Base-by-base conservation (phyloP, 2,113 vertebrate genomes). In the Bujurquina vittata region DNA sequence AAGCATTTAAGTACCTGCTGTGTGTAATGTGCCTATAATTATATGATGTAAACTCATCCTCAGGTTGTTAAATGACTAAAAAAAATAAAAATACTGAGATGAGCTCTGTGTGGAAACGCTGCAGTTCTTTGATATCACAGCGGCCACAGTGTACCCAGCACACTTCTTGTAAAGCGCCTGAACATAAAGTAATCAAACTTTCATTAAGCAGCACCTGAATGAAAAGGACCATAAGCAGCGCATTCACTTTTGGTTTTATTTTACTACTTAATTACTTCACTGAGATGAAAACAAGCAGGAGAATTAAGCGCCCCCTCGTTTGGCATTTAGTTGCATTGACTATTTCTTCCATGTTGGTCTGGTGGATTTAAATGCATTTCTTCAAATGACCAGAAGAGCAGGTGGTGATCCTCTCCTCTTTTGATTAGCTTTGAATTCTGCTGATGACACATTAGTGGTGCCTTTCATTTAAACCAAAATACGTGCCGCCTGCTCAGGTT, bases 391-490 rank as follows among this genome's bases (percentile, higher is more conserved):
- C 18, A 59, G 35, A 52, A 40, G 31, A 57, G 20, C 35, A 60
- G 67, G 52, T 12, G 1, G 2, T 52, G n/a, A 54, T 59, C 65
- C 9, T 22, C 65, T 76, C 78, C 52, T 60, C 58, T 12, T 83
- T 74, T 84, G 37, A 84, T 83, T 79, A 57, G 33, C 22, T 43
- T 52, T 59, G 20, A 76, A 3, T 67, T 54, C 57, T 29, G 75
- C 85, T 67, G 76, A 88, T 79, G 65, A 73, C 67, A 86, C 74
- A 83, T 78, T 55, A n/a, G 46, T 23, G 49, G 4, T 55, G 69
- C 80, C 56, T 90, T 90, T 87, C 78, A 33, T 83, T 87, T 77
- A 54, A 73, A 65, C 31, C 54, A 69, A 87, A 82, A 79, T 18
- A n/a, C 56, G 43, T 52, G 31, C 43, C 23, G 85, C 3, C 5